These are phyloP conservation scores for Staurois parvus DNA, from an alignment of 2,797 vertebrate species.

Conservation along the genomic window DNA sequence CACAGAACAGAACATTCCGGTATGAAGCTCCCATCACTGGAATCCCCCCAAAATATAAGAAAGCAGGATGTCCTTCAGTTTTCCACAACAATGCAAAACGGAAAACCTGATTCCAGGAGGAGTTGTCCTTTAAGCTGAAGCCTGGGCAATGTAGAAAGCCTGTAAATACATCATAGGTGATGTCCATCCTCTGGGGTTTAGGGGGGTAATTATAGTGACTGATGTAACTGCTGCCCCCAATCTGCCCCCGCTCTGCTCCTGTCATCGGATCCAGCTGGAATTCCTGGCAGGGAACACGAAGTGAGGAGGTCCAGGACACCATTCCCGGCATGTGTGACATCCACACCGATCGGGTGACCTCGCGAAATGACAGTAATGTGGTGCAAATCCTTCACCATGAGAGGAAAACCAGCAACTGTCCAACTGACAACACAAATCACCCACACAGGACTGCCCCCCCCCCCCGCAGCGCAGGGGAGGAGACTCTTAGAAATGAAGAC, in stretches of 20 bases:
- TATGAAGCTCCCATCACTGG: too few species aligned
- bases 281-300: slow-evolving; percentile 15
- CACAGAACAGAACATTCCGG: too few species aligned
- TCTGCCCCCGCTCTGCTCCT: not conserved
- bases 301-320: slow-evolving; percentile 2
- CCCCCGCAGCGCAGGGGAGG: too few species aligned
- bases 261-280: slow-evolving; percentile 14
- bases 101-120: too few species aligned
- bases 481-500: too few species aligned
- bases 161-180: not conserved
- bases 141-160: too few species aligned
- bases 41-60: too few species aligned
- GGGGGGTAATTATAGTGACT: slow-evolving; percentile 16
- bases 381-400: not conserved
- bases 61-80: too few species aligned
- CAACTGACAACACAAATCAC: not conserved
- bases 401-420: not conserved
- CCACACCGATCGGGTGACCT: slow-evolving; percentile 7
- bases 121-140: too few species aligned
- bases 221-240: not conserved
- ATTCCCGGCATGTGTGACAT: slow-evolving; percentile 9
- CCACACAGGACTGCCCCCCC: too few species aligned
- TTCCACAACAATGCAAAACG: too few species aligned
- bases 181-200: not conserved
- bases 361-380: not conserved